phyloP scores from a whole-genome alignment of 2,113 vertebrate species.

The Crotalus helleri region DNA sequence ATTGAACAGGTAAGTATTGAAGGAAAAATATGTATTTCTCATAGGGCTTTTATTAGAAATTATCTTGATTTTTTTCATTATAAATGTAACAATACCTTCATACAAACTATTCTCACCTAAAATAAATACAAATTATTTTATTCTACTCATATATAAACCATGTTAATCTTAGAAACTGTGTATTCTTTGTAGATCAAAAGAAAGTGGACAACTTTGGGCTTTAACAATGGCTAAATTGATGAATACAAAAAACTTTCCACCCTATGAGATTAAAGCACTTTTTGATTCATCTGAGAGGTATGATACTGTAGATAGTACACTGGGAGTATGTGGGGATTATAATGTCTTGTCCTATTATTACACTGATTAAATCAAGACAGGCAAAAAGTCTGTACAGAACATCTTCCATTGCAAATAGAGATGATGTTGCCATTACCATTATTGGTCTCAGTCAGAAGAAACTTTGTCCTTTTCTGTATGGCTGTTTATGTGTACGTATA shows the following conservation, averaged over 20 bases:
- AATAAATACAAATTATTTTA: neutral
- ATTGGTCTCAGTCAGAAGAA: neutral
- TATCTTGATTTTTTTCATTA: neutral
- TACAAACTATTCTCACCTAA: neutral
- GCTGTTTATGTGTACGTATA: neutral
- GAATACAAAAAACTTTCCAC: conserved; percentile 44
- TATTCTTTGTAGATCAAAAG: conserved; percentile 76
- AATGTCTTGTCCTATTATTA: neutral
- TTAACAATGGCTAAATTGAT: conserved; percentile 82
- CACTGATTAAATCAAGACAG: neutral
- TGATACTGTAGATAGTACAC: conserved; percentile 9
- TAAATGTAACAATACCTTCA: neutral
- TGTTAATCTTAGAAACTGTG: neutral
- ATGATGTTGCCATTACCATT: neutral
- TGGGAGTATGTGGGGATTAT: conserved; percentile 13
- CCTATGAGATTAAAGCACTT: conserved; percentile 70
- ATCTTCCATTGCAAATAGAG: neutral
- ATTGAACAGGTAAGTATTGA: conserved; percentile 77
- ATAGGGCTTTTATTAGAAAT: neutral
- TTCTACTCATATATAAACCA: neutral
- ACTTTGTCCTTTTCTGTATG: neutral
- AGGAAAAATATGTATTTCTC: neutral
- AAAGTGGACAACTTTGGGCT: conserved; percentile 86
- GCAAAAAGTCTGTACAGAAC: neutral
- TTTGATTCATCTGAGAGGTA: conserved; percentile 81